phyloP scores from a whole-genome alignment of 2,888 invertebrate genomes.

The Empis stercorea region DNA sequence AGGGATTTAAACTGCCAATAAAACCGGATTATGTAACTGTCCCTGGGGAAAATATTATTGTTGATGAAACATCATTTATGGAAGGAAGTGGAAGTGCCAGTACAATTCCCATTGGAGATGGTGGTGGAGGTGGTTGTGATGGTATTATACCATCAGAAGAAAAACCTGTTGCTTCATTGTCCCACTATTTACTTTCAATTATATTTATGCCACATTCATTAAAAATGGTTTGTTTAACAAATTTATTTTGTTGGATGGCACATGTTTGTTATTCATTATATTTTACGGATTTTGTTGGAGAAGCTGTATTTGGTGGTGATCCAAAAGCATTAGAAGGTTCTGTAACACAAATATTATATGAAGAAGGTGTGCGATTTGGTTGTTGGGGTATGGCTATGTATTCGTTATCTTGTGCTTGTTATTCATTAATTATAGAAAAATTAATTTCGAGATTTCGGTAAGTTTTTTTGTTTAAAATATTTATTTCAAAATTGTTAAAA shows the following conservation, averaged over 20 bases:
- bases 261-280: conserved; percentile 93
- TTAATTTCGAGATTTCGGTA: conserved; percentile 62
- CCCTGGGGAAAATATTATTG: conserved; percentile 17
- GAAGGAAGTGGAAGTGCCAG: conserved; percentile 11
- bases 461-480: conserved; percentile 15
- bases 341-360: conserved; percentile 54
- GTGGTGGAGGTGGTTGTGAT: conserved; percentile 11
- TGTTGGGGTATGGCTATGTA: conserved; percentile 96
- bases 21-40: conserved; percentile 17
- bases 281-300: conserved; percentile 79
- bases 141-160: conserved; percentile 13
- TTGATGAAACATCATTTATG: conserved; percentile 18
- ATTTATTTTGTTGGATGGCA: conserved; percentile 97
- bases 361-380: conserved; percentile 86
- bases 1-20: background rate
- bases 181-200: conserved; percentile 78
- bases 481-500: too few relatives aligned
- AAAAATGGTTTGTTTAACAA: conserved; percentile 77
- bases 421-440: conserved; percentile 77
- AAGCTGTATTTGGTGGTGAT: conserved; percentile 30
- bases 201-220: conserved; percentile 83
- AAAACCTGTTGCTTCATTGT: conserved; percentile 41
- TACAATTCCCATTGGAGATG: conserved; percentile 13
- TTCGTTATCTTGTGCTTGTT: conserved; percentile 87
- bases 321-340: conserved; percentile 58